These are phyloP conservation scores for Cuculus canorus DNA, from an alignment of 2,797 vertebrate genomes.

Conservation along the genomic window DNA sequence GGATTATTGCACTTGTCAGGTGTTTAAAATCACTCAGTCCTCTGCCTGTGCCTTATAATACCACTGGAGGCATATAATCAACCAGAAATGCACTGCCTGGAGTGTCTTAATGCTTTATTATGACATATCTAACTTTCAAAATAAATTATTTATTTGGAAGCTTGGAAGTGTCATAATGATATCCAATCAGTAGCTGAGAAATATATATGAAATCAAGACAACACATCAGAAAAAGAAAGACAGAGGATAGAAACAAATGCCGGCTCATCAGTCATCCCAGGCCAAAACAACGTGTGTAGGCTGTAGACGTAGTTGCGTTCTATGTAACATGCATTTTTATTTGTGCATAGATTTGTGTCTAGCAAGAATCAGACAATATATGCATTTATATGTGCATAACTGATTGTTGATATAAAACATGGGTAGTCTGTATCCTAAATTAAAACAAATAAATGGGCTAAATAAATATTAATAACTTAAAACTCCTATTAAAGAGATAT, in stretches of 20 bases:
- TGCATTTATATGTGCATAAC: background rate
- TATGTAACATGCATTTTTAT: background rate
- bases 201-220: constrained; percentile 70
- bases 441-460: background rate
- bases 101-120: constrained; percentile 77
- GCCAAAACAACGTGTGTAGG: background rate
- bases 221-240: background rate
- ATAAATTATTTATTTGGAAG: constrained; percentile 77
- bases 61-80: constrained; percentile 74
- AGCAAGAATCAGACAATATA: background rate
- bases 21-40: constrained; percentile 76
- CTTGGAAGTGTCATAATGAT: constrained; percentile 59
- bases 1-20: constrained; percentile 80
- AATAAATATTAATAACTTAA: background rate
- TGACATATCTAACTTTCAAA: constrained; percentile 76
- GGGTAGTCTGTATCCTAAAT: background rate
- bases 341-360: background rate
- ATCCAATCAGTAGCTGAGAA: constrained; percentile 74
- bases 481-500: background rate
- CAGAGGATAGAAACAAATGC: constrained; percentile 5
- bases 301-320: background rate
- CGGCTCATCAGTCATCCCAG: constrained; percentile 18
- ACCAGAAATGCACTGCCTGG: constrained; percentile 68
- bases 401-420: background rate
- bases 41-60: constrained; percentile 69